Percentiles rank a stretch among this genome's conserved stretches.
Evolutionary conservation across 2,113 vertebrate species (phyloP).

Genomic region (Sturnira hondurensis): DNA sequence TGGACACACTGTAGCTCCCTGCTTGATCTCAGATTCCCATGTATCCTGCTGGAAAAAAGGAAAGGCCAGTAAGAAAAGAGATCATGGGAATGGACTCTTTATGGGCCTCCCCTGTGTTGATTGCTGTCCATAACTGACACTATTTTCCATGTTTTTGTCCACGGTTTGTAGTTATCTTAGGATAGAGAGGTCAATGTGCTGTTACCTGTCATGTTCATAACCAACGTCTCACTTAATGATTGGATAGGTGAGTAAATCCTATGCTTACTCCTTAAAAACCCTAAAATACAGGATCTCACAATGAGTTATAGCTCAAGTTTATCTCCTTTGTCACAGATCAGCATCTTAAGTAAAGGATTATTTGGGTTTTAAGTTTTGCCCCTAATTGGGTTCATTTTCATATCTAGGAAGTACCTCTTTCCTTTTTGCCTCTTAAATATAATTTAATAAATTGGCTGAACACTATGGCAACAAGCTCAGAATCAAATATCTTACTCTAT

Average conservation of each 20-base stretch:
- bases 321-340: not conserved
- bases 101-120: not conserved
- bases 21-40: not conserved
- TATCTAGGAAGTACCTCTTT: not conserved
- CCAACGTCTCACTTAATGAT: not conserved
- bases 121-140: not conserved
- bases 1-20: not conserved
- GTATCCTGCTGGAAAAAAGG: not conserved
- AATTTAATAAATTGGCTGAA: not conserved
- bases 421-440: not conserved
- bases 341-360: not conserved
- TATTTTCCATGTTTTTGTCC: not conserved
- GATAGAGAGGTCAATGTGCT: not conserved
- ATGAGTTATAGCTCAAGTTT: not conserved
- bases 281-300: not conserved
- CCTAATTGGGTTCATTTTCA: not conserved
- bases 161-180: not conserved
- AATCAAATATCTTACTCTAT: not conserved
- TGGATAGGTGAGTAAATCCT: not conserved
- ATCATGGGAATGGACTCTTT: not conserved
- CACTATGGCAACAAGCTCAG: not conserved
- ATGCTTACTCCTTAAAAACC: not conserved
- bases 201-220: not conserved
- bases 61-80: not conserved
- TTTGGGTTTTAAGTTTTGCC: not conserved